Percentiles rank a stretch among this genome's conserved stretches.
Evolutionary conservation across 1,140 invertebrate species (phyloP).

Genomic region (Drosophila virilis): DNA sequence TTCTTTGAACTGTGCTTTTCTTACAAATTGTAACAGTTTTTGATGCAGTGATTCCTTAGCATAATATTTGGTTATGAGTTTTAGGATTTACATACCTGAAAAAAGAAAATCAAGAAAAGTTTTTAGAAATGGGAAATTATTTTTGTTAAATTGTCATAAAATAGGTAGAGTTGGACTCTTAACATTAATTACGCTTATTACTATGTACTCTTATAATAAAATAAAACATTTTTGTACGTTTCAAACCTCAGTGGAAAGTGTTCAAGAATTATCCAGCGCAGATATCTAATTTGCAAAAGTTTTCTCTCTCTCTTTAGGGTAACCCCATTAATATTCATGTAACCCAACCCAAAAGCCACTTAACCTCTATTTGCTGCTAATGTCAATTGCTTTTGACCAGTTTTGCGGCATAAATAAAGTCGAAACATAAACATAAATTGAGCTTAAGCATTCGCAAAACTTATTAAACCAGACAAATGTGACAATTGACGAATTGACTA

Average conservation of each 20-base stretch:
- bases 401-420: conserved; percentile 28
- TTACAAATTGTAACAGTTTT: neutral
- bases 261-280: too few relatives aligned
- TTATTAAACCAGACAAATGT: conserved; percentile 48
- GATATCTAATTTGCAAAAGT: neutral
- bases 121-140: neutral
- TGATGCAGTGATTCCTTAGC: neutral
- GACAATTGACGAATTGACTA: conserved; percentile 47
- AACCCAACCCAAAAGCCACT: conserved; percentile 41
- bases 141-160: too few relatives aligned
- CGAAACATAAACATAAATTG: conserved; percentile 43
- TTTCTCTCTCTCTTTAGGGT: neutral
- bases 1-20: conserved; percentile 4
- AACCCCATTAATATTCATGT: conserved; percentile 15
- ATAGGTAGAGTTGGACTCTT: too few relatives aligned
- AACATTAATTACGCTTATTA: too few relatives aligned
- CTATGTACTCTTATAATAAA: too few relatives aligned
- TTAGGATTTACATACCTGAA: conserved; percentile 32
- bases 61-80: neutral
- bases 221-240: too few relatives aligned
- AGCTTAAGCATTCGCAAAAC: conserved; percentile 37
- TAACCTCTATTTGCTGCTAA: conserved; percentile 34
- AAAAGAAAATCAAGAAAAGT: conserved; percentile 1
- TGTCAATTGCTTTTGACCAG: conserved; percentile 17
- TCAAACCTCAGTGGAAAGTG: too few relatives aligned